A percentile compares a stretch with the other conserved stretches of the same genome.
These are phyloP conservation scores for Zonitis immaculata DNA, from an alignment of 2,888 invertebrate genomes.

Conservation along the genomic window DNA sequence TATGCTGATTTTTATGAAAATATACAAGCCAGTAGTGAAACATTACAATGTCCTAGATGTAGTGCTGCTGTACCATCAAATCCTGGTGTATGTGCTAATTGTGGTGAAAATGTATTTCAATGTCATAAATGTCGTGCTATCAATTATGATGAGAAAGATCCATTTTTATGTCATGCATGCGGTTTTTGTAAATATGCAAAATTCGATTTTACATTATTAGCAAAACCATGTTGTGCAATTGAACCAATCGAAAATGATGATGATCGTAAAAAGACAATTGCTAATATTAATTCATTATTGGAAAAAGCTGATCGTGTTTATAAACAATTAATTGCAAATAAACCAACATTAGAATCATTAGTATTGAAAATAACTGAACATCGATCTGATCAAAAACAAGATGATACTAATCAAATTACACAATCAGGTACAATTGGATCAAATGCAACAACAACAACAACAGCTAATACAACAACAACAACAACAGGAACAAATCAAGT, in stretches of 20 bases:
- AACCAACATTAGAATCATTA: slow-evolving; percentile 81
- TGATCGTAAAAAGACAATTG: slow-evolving; percentile 91
- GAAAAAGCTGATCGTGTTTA: slow-evolving; percentile 95
- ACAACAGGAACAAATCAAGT: slow-evolving; percentile 44
- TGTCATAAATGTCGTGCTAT: slow-evolving; percentile 98
- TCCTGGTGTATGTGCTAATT: slow-evolving; percentile 95
- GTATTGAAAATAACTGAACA: slow-evolving; percentile 87
- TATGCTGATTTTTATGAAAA: slow-evolving; percentile 98
- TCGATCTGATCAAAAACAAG: slow-evolving; percentile 62
- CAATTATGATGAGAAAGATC: slow-evolving; percentile 98
- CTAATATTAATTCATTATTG: slow-evolving; percentile 81
- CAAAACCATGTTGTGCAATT: slow-evolving; percentile 90
- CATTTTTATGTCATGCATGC: slow-evolving; percentile 97
- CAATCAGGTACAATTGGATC: slow-evolving; percentile 19
- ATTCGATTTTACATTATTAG: slow-evolving; percentile 91
- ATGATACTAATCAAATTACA: slow-evolving; percentile 41
- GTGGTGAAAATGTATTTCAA: slow-evolving; percentile 98
- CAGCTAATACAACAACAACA: slow-evolving; percentile 24
- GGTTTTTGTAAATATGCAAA: slow-evolving; percentile 99
- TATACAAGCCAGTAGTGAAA: slow-evolving; percentile 88
- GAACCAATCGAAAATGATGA: slow-evolving; percentile 97
- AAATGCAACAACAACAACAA: slow-evolving; percentile 24
- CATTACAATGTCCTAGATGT: slow-evolving; percentile 92
- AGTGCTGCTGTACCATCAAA: slow-evolving; percentile 95
- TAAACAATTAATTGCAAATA: slow-evolving; percentile 82